Percentiles rank a stretch among this genome's conserved stretches.
These are phyloP conservation scores for Drosophila paulistorum DNA, from an alignment of 1,140 invertebrate genomes.

Conservation along the genomic window DNA sequence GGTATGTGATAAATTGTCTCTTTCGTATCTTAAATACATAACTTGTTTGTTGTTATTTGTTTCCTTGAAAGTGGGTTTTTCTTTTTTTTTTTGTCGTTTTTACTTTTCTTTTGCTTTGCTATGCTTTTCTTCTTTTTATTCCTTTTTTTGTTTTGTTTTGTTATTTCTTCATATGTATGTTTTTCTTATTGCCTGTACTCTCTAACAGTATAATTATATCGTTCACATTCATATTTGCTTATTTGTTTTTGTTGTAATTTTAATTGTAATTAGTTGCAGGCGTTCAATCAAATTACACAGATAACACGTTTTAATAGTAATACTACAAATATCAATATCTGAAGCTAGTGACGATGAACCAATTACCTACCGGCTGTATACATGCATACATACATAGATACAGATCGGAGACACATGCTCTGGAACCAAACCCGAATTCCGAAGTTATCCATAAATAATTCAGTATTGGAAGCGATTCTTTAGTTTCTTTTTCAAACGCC, in stretches of 20 bases:
- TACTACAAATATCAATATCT: slow-evolving; percentile 31
- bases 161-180: slow-evolving; percentile 20
- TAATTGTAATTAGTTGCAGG: slow-evolving; percentile 34
- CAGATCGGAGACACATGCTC: slow-evolving; percentile 9
- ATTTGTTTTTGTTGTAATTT: slow-evolving; percentile 12
- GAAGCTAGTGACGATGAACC: slow-evolving; percentile 18
- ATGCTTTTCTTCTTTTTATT: slow-evolving; percentile 5
- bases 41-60: slow-evolving; percentile 26
- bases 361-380: slow-evolving; percentile 20
- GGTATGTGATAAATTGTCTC: slow-evolving; percentile 43
- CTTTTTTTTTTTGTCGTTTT: slow-evolving; percentile 16
- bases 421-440: slow-evolving; percentile 9
- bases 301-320: slow-evolving; percentile 37
- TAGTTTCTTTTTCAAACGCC: not conserved
- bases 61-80: slow-evolving; percentile 1
- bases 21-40: slow-evolving; percentile 42
- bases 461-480: not conserved
- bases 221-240: slow-evolving; percentile 9
- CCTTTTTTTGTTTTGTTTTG: slow-evolving; percentile 10
- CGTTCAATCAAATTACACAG: slow-evolving; percentile 31
- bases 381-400: slow-evolving; percentile 13
- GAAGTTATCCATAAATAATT: not conserved
- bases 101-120: slow-evolving; percentile 4
- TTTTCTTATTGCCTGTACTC: slow-evolving; percentile 13
- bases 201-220: slow-evolving; percentile 19